Base-by-base conservation (phyloP, 1,140 invertebrate genomes). In the Lepidurus couesii region DNA sequence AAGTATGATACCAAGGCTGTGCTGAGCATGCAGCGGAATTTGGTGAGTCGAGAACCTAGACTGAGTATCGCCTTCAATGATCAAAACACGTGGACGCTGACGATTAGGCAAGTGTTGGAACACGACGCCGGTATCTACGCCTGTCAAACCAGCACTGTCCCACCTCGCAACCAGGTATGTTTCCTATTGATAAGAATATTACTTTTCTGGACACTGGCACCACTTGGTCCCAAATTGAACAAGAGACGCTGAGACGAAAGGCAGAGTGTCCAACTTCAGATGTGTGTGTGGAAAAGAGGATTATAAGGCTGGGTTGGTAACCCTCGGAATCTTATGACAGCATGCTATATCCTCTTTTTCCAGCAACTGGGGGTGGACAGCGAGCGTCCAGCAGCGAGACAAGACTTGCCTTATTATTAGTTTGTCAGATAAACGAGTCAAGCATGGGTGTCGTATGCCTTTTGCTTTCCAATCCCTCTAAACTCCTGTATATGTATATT, bases 61-160 rank as follows among this genome's bases (percentile, higher is more conserved):
- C 13, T 65, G 21, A 65, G 53, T 16, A 65, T 65, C 1, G 53
- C 53, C 53, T 65, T 65, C 53, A 65, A 65, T 16, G 53, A 65
- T 16, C 53, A 65, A 65, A 65, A 65, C n/a, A 65, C 53, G 53
- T 65, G 53, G 53, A 65, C 53, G 53, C 53, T 65, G 53, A 65
- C 53, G 53, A 65, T 65, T 65, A 65, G 53, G 53, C 53, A 65
- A 65, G 53, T 65, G 53, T 13, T 65, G 53, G 53, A 65, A 65
- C 53, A 65, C 8, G 53, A 65, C 21, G 53, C 53, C 21, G 53
- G 53, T 13, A 65, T 65, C 53, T 65, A 65, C 53, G 53, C 53
- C 53, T 65, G 53, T 65, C 53, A 65, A 65, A 65, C 53, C 53
- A 65, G 53, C 21, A 65, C 53, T 13, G 53, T 65, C 9, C 53